Evolutionary conservation across 2,888 invertebrate species (phyloP).

Genomic region (Cheilosia urbana): DNA sequence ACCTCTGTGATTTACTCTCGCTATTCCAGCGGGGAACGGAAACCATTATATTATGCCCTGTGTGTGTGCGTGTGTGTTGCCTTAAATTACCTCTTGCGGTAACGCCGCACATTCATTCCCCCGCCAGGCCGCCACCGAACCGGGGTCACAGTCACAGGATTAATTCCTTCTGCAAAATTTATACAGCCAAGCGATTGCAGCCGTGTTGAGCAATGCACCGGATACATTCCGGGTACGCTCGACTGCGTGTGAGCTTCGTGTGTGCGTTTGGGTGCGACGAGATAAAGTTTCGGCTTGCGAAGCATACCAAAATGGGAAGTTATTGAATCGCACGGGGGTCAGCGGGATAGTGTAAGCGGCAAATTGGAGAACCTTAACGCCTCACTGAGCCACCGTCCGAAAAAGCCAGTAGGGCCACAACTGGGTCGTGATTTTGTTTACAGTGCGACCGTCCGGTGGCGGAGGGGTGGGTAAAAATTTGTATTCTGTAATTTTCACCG

Average conservation of each 20-base stretch:
- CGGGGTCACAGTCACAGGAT: constrained; percentile 36
- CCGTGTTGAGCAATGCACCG: constrained; percentile 47
- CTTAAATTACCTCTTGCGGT: constrained; percentile 65
- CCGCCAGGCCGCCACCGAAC: neutral
- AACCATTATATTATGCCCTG: constrained; percentile 44
- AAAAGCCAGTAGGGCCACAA: too few species aligned
- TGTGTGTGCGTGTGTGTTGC: constrained; percentile 37
- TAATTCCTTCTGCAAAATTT: constrained; percentile 58
- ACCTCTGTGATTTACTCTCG: constrained; percentile 67
- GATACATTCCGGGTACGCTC: constrained; percentile 55
- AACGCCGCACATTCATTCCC: constrained; percentile 36
- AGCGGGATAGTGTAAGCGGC: constrained; percentile 26
- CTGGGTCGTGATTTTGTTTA: too few species aligned
- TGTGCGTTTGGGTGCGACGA: neutral
- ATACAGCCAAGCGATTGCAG: constrained; percentile 47
- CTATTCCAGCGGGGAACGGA: constrained; percentile 41
- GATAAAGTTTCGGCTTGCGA: constrained; percentile 35
- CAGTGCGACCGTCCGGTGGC: neutral
- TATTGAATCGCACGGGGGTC: constrained; percentile 58
- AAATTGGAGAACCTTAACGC: constrained; percentile 57
- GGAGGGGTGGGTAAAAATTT: neutral
- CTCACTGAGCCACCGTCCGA: constrained; percentile 7
- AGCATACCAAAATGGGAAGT: constrained; percentile 58
- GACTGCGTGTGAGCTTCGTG: constrained; percentile 53
- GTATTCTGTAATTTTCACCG: constrained; percentile 10